Percentiles rank a stretch among this genome's conserved stretches.
Evolutionary conservation across 2,113 vertebrate species (phyloP).

Genomic region (Gallinago undulata): DNA sequence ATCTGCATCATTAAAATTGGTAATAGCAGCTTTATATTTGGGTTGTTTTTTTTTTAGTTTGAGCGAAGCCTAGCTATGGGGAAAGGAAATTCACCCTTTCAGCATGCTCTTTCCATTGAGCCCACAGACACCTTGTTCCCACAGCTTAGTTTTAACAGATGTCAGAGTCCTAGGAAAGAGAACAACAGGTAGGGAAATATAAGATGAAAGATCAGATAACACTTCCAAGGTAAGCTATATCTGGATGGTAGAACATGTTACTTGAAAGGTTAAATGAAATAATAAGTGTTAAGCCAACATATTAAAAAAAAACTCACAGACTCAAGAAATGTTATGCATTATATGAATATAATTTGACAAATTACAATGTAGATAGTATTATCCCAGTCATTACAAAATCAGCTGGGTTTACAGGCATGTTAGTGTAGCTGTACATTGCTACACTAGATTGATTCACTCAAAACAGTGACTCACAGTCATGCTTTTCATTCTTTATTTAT

Average conservation of each 20-base stretch:
- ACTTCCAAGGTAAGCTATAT: neutral
- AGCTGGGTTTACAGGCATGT: neutral
- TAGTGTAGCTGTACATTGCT: neutral
- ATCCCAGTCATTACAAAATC: neutral
- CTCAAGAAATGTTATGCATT: neutral
- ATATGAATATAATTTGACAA: neutral
- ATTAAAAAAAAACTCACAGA: neutral
- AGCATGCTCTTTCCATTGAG: neutral
- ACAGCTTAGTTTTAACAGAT: neutral
- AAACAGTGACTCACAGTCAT: constrained; percentile 43
- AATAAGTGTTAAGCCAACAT: neutral
- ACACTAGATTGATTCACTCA: constrained; percentile 2
- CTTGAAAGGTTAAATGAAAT: neutral
- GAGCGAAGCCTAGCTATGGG: neutral
- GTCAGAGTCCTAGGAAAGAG: neutral
- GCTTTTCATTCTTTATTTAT: neutral
- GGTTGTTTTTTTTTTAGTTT: neutral
- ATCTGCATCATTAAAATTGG: neutral
- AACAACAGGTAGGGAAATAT: neutral
- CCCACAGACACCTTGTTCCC: neutral
- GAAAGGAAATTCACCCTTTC: neutral
- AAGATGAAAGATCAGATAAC: neutral
- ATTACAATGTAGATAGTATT: neutral
- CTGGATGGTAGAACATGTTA: neutral
- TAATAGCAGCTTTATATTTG: neutral